phyloP scores from a whole-genome alignment of 2,113 vertebrate genomes.

The Rhinopomastus cyanomelas region DNA sequence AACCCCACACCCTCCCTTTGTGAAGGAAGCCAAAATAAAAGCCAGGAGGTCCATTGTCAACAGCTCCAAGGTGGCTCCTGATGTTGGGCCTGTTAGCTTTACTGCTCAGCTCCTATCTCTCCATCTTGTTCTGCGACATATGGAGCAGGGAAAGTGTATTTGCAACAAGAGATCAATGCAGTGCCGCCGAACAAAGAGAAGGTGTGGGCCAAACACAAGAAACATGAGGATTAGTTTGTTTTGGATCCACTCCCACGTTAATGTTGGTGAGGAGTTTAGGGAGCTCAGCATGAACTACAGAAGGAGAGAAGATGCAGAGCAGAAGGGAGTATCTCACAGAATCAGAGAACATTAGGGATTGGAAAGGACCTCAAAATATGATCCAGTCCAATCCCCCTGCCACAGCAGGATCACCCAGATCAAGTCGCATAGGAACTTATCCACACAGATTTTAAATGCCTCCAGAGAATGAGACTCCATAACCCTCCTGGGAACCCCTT shows the following conservation, averaged over 20 bases:
- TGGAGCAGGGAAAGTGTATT: accelerated
- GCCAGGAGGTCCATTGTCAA: neutral
- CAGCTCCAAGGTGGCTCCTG: neutral
- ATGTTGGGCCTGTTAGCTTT: accelerated
- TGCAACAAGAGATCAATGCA: neutral
- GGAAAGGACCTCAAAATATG: too few relatives aligned
- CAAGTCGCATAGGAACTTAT: too few relatives aligned
- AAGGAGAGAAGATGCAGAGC: neutral
- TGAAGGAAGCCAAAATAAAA: neutral
- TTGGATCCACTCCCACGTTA: accelerated
- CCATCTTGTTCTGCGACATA: neutral
- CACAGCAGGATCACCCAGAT: too few relatives aligned
- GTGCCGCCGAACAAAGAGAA: neutral
- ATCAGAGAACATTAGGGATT: too few relatives aligned
- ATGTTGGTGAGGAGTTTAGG: neutral
- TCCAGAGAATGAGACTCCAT: too few relatives aligned
- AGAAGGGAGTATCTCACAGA: too few relatives aligned
- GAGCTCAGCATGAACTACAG: neutral
- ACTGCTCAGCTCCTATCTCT: neutral
- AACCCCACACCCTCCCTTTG: accelerated
- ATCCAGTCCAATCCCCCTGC: too few relatives aligned
- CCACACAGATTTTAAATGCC: too few relatives aligned
- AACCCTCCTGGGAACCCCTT: too few relatives aligned
- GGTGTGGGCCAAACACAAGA: neutral
- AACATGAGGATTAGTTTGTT: neutral